Base-by-base conservation (phyloP, 2,797 vertebrate genomes). In the Micrastur ruficollis region DNA sequence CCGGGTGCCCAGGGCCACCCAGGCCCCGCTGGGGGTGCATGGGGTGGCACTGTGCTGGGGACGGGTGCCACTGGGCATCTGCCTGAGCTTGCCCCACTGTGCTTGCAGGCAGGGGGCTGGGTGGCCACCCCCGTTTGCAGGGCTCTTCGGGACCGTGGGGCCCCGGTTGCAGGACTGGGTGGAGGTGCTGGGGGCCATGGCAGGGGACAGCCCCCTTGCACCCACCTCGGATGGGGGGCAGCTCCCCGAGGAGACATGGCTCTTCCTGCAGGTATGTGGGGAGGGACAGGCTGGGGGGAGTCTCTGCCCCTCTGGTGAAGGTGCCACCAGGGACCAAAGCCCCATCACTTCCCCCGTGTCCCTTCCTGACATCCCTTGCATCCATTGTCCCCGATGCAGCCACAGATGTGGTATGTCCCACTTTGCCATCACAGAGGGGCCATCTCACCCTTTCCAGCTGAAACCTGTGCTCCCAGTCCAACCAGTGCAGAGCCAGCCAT, bases 91-190 rank as follows among this genome's bases (percentile, higher is more conserved):
- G 0, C 34, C 6, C 12, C 2, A 1, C 55, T 68, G 85, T 91
- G 59, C 44, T 97, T 92, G 59, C 75, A 97, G 97, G 73, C 6
- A 1, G 85, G 44, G 38, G 21, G 4, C 15, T 3, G 18, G 44
- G 55, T 1, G 0, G n/a, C 58, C 31, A 1, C 94, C 76, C 19
- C 29, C 62, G 32, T 98, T 98, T 18, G 67, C 88, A 26, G 89
- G 95, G 34, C 93, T 99, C 65, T 99, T 99, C 68, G 91, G 94
- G 86, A 93, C 97, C 3, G 96, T 99, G 23, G 99, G 98, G 34
- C 98, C 98, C 9, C 97, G 73, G 13, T 40, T 99, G 94, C 98
- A 98, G 8, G 98, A 99, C 94, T 99, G 99, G 99, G 98, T 98
- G 94, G 97, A 97, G 66, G 98, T 97, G 15, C 97, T 99, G 79